Percentiles rank a stretch among this genome's conserved stretches.
Conservation (phyloP, 2,888 invertebrate genomes). For the Acleris literana region DNA sequence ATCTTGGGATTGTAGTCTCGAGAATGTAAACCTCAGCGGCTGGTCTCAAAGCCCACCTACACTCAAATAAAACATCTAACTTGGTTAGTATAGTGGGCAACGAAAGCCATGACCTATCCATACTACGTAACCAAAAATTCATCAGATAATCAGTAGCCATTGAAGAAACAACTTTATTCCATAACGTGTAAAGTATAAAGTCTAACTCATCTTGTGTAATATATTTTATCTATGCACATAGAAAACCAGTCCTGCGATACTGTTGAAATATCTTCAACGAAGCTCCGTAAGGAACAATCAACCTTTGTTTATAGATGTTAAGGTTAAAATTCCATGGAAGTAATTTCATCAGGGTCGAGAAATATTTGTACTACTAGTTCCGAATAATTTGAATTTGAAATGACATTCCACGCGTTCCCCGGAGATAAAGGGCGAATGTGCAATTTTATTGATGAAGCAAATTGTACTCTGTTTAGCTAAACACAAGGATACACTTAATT, state of each 20-base stretch:
- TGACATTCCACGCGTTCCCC: conserved; percentile 24
- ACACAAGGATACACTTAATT: too few relatives aligned
- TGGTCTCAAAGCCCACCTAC: too few relatives aligned
- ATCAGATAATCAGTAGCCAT: neutral
- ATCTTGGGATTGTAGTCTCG: too few relatives aligned
- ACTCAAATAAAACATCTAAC: too few relatives aligned
- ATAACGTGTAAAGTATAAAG: neutral
- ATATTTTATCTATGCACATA: conserved; percentile 35
- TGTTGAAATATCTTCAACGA: conserved; percentile 31
- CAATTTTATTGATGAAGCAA: too few relatives aligned
- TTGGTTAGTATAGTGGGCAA: too few relatives aligned
- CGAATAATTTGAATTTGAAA: conserved; percentile 34
- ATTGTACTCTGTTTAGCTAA: too few relatives aligned
- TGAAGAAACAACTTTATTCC: conserved; percentile 1
- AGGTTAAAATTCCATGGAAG: conserved; percentile 4
- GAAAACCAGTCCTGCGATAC: conserved; percentile 33
- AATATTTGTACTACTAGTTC: conserved; percentile 36
- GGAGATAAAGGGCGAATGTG: too few relatives aligned
- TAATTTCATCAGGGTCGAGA: conserved; percentile 20
- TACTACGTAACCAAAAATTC: neutral
- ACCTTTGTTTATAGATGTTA: conserved; percentile 1
- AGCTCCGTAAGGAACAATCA: neutral
- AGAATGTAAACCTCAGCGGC: too few relatives aligned
- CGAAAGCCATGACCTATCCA: neutral
- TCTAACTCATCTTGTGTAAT: conserved; percentile 8